Evolutionary conservation across 2,888 invertebrate species (phyloP).

Genomic region (Encarsia formosa): DNA sequence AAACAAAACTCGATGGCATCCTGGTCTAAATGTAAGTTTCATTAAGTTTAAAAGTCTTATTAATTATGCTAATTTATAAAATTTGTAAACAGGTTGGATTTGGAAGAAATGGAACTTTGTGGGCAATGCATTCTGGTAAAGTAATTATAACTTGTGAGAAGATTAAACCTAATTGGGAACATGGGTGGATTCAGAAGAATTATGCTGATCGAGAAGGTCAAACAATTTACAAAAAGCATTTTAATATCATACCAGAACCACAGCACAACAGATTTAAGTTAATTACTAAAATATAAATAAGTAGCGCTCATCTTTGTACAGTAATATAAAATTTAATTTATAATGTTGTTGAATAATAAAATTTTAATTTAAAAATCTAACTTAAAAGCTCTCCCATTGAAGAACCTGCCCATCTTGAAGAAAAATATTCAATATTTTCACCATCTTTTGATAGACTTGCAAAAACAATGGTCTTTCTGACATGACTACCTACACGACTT

Average conservation of each 20-base stretch:
- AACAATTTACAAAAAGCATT: constrained; percentile 78
- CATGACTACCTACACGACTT: constrained; percentile 43
- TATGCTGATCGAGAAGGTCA: constrained; percentile 63
- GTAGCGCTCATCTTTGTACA: not conserved
- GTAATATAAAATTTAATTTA: constrained; percentile 7
- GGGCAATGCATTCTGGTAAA: constrained; percentile 73
- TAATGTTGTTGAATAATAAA: too few species aligned
- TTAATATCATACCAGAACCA: constrained; percentile 73
- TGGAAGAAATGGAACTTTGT: constrained; percentile 73
- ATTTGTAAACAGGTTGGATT: constrained; percentile 68
- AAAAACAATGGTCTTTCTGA: constrained; percentile 44
- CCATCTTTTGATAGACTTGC: constrained; percentile 39
- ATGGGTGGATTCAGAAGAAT: constrained; percentile 66
- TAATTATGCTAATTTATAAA: not conserved
- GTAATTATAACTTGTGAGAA: constrained; percentile 81
- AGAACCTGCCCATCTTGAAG: constrained; percentile 46
- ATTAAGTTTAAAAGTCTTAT: constrained; percentile 1
- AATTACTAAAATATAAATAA: constrained; percentile 63
- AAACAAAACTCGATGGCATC: constrained; percentile 68
- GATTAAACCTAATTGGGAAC: constrained; percentile 73
- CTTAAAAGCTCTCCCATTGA: constrained; percentile 26
- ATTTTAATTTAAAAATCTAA: constrained; percentile 18
- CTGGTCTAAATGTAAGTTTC: constrained; percentile 68
- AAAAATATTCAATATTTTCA: constrained; percentile 41
- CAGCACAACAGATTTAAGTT: constrained; percentile 77